phyloP scores from a whole-genome alignment of 2,113 vertebrate species.

The Ceyx cyanopectus region DNA sequence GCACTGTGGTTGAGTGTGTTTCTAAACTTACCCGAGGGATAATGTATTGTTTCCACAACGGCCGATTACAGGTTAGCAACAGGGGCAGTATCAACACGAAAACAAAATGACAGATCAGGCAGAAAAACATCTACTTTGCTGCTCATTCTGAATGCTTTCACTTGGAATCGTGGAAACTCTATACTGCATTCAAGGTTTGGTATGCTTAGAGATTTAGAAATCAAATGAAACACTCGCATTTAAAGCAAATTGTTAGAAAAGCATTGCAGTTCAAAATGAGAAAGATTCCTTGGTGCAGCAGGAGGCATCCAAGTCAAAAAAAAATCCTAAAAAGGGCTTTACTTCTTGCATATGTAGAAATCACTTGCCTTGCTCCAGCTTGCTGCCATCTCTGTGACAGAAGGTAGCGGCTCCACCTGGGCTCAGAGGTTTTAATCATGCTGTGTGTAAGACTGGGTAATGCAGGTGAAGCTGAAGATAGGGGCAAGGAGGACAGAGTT shows the following conservation, averaged over 20 bases:
- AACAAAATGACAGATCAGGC: background rate
- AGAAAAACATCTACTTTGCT: background rate
- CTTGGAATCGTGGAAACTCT: background rate
- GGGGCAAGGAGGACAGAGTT: background rate
- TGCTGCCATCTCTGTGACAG: conserved; percentile 27
- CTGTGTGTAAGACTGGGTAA: background rate
- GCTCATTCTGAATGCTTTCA: background rate
- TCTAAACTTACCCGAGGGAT: background rate
- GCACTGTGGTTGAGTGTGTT: background rate
- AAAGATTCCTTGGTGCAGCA: background rate
- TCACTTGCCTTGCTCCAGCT: background rate
- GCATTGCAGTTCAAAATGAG: background rate
- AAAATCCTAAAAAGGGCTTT: background rate
- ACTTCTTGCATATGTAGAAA: background rate
- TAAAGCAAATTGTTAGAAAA: background rate
- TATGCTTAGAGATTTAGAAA: background rate
- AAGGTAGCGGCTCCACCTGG: background rate
- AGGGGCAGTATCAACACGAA: background rate
- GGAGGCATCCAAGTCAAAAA: background rate
- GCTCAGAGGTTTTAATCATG: background rate
- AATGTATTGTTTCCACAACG: conserved; percentile 31
- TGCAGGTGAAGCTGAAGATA: background rate
- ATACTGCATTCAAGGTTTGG: background rate
- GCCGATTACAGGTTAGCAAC: background rate
- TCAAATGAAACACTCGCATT: background rate